These are phyloP conservation scores for Egretta garzetta DNA, from an alignment of 2,113 vertebrate species.

Conservation along the genomic window DNA sequence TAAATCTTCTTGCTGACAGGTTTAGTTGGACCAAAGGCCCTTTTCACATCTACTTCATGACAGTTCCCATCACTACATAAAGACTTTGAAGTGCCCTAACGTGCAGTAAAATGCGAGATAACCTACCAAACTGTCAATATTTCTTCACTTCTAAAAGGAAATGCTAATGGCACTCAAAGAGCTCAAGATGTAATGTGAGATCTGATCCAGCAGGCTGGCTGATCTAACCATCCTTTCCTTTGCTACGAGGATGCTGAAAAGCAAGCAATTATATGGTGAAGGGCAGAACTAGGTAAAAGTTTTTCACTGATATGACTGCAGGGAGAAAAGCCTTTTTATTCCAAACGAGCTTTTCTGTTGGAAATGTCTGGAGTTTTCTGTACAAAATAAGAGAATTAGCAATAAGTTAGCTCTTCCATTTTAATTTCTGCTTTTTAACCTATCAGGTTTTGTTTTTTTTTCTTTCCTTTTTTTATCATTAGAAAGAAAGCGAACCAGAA, in stretches of 20 bases:
- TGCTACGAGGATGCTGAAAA: slow-evolving; percentile 13
- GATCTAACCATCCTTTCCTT: slow-evolving; percentile 50
- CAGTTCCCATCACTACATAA: slow-evolving; percentile 69
- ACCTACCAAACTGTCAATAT: slow-evolving; percentile 71
- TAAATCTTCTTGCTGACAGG: slow-evolving; percentile 66
- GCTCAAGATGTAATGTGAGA: slow-evolving; percentile 58
- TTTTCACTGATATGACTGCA: slow-evolving; percentile 26
- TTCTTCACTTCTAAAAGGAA: slow-evolving; percentile 70
- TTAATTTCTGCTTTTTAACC: background rate
- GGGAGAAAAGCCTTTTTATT: slow-evolving; percentile 17
- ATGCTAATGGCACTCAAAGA: slow-evolving; percentile 68
- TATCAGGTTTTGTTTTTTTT: too few species aligned
- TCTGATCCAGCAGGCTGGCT: slow-evolving; percentile 51
- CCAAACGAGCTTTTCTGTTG: background rate
- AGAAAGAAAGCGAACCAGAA: background rate
- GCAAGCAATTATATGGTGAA: slow-evolving; percentile 59
- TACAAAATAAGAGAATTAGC: background rate
- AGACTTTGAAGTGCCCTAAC: slow-evolving; percentile 73
- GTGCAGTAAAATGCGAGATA: slow-evolving; percentile 58
- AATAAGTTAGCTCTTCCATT: background rate
- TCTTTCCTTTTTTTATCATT: background rate
- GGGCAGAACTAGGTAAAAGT: slow-evolving; percentile 54
- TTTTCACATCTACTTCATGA: slow-evolving; percentile 65
- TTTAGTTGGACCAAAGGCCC: slow-evolving; percentile 71
- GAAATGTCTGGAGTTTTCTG: background rate